Conservation (phyloP, 2,888 invertebrate species). For the Epinotia ramella region DNA sequence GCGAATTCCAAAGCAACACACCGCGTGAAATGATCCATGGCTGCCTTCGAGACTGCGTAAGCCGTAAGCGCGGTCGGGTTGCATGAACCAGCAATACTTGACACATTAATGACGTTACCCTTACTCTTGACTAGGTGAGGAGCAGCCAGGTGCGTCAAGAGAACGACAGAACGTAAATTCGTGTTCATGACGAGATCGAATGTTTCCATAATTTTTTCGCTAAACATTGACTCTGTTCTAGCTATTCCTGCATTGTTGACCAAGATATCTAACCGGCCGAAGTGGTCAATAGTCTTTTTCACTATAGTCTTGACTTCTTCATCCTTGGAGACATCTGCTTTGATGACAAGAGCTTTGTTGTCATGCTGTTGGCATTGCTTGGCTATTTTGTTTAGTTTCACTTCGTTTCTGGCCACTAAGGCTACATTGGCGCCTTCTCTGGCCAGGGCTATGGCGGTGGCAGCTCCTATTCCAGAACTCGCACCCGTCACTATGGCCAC, state of each 20-base stretch:
- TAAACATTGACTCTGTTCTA: constrained; percentile 1
- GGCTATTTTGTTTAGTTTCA: constrained; percentile 20
- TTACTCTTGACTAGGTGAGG: constrained; percentile 44
- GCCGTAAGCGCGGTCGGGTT: constrained; percentile 5
- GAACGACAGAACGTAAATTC: constrained; percentile 37
- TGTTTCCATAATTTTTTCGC: background rate
- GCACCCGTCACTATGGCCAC: constrained; percentile 44
- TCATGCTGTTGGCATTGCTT: constrained; percentile 23
- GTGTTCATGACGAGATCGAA: constrained; percentile 44
- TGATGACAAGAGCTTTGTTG: background rate
- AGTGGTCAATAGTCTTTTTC: constrained; percentile 30
- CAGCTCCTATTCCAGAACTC: constrained; percentile 43
- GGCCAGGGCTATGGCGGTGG: constrained; percentile 33
- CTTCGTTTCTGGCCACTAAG: constrained; percentile 36
- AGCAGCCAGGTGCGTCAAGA: constrained; percentile 21
- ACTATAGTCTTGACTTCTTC: constrained; percentile 40
- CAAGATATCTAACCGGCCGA: constrained; percentile 39
- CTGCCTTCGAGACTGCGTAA: constrained; percentile 43
- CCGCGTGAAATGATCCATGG: constrained; percentile 48
- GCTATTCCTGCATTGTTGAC: constrained; percentile 37
- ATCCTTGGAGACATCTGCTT: constrained; percentile 39
- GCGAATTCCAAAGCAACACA: constrained; percentile 45
- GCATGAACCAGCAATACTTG: constrained; percentile 23
- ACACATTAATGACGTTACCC: constrained; percentile 46
- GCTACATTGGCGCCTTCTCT: constrained; percentile 36